Base-by-base conservation (phyloP, 2,888 invertebrate species). In the Athalia circularis region DNA sequence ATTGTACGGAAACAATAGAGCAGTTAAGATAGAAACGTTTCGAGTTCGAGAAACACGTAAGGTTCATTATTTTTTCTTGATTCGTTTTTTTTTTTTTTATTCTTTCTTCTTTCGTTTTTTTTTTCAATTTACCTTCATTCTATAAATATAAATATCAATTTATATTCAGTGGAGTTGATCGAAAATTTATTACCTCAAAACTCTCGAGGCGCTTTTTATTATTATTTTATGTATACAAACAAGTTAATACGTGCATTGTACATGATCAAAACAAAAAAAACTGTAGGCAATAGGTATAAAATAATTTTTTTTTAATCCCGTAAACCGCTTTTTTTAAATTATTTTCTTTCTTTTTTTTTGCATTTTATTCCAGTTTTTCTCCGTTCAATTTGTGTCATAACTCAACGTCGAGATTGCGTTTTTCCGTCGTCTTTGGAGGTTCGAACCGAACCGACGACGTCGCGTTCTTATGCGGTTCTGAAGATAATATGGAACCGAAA, bases 381-480 rank as follows among this genome's bases (percentile, higher is more conserved):
- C 47, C 5, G 15, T n/a, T 8, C 9, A 29, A 45, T n/a, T 11
- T 11, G n/a, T 50, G 50, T 52, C 67, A 48, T 67, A 50, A 67
- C 50, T 67, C 67, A 52, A 52, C 50, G 67, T 29, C 67, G 52
- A 67, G 52, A 48, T 67, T 52, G 13, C 11, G 48, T 15, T 67
- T 6, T 59, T n/a, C 59, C 59, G 59, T 9, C 50, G 29, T 52
- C 52, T 67, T 52, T 50, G 11, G 11, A 52, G 13, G 7, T 64
- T 64, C n/a, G 45, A 43, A 43, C 7, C 64, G 45, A 5, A 62
- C 62, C 45, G 64, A 43, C n/a, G 48, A 48, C 48, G 48, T 65
- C 48, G 59, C 48, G 47, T 48, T 65, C 48, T 65, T 68, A 13
- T 29, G 29, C 2, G 29, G 29, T 29, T 29, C 29, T 2, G 29